Percentiles rank a stretch among this genome's conserved stretches.
phyloP scores from a whole-genome alignment of 1,140 invertebrate species.

The Papilio helenus region DNA sequence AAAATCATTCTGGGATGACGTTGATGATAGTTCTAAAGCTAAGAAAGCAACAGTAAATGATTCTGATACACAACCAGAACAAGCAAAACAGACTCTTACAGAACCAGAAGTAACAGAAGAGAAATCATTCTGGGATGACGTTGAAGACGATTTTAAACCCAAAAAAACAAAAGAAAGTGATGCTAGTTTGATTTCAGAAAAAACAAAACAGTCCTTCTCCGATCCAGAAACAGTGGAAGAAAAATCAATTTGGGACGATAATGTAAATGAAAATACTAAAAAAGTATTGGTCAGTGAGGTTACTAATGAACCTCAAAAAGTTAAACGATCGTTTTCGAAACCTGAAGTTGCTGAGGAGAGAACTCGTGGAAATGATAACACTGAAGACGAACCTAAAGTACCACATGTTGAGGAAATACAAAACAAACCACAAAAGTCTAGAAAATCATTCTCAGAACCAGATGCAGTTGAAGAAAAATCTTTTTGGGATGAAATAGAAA shows the following conservation, averaged over 20 bases:
- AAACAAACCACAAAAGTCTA: constrained; percentile 46
- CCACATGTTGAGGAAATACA: constrained; percentile 24
- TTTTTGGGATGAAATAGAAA: constrained; percentile 63
- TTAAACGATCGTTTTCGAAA: constrained; percentile 49
- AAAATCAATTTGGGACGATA: constrained; percentile 24
- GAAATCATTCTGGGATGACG: constrained; percentile 65
- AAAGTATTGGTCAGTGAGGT: constrained; percentile 47
- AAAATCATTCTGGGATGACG: constrained; percentile 75
- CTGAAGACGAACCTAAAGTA: neutral
- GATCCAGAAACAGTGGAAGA: neutral
- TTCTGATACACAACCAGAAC: constrained; percentile 44
- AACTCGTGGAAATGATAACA: constrained; percentile 49
- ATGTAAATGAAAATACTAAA: constrained; percentile 48
- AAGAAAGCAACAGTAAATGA: constrained; percentile 59
- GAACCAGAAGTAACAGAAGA: constrained; percentile 68
- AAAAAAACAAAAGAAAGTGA: constrained; percentile 58
- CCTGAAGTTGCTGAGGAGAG: constrained; percentile 47
- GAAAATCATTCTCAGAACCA: constrained; percentile 61
- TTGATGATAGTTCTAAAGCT: constrained; percentile 50
- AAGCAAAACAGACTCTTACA: constrained; percentile 56
- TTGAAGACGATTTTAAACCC: constrained; percentile 50
- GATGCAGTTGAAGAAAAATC: constrained; percentile 67
- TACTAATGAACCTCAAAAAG: constrained; percentile 46
- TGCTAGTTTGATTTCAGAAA: constrained; percentile 44
- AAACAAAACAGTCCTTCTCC: constrained; percentile 1